Evolutionary conservation across 2,797 vertebrate genomes (phyloP), one percentile per base, ranked within the genome.

Genomic region (Gallinago solitaria): DNA sequence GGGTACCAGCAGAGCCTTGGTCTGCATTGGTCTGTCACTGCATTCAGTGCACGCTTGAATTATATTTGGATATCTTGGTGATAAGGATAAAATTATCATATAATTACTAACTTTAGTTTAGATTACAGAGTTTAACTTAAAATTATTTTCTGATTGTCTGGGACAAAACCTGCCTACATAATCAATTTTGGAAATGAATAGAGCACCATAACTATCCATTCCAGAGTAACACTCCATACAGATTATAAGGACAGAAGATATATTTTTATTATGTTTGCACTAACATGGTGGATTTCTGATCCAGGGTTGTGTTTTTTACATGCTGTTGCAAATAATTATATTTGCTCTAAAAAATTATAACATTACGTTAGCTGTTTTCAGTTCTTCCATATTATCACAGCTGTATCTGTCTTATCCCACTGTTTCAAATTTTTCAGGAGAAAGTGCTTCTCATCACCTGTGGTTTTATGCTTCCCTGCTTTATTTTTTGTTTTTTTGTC

Each of bases 141-240:
- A 90, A 83, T 80, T 73, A 41, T 87, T 92, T 91, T 92, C 47
- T 82, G 70, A 48, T 90, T 90, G 50, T 86, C 65, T 86, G 27
- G 69, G 51, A 91, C 47, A 83, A 91, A 83, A 87, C 87, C 81
- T 83, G 45, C 75, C 53, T 67, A 27, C 51, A 27, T 77, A 85
- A 89, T 93, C 93, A 70, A 47, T 93, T 93, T 88, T 75, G 67
- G 67, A 76, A 82, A 70, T 84, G 8, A 59, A n/a, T 70, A 48
- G 60, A 79, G 67, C 28, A 20, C 54, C 21, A 4, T 65, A 79
- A n/a, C 28, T 90, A 63, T 51, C 61, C 24, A 11, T 71, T 92
- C 59, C 47, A 86, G 56, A n/a, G 75, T 69, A 81, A 82, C 12
- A 25, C 33, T 86, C 23, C 21, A 3, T 50, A 41, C 27, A 54